A percentile compares a stretch with the other conserved stretches of the same genome.
Evolutionary conservation across 2,888 invertebrate species (phyloP).

Genomic region (Diarsia dahlii): DNA sequence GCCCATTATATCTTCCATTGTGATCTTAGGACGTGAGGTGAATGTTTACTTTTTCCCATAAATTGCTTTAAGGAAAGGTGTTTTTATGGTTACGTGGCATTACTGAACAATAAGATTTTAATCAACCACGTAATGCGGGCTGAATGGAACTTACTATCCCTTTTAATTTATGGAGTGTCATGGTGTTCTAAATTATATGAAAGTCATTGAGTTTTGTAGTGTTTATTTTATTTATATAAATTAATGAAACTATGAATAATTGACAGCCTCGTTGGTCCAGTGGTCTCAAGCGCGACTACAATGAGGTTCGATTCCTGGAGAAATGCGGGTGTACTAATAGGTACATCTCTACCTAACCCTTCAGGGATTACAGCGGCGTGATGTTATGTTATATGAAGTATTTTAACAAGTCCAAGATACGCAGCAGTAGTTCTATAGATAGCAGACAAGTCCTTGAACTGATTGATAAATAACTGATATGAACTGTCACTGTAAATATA

Average conservation of each 20-base stretch:
- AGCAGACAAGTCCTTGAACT: slow-evolving; percentile 61
- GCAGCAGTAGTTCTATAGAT: neutral
- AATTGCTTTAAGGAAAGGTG: slow-evolving; percentile 71
- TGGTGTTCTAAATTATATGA: slow-evolving; percentile 45
- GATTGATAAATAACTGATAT: slow-evolving; percentile 53
- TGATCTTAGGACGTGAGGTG: slow-evolving; percentile 76
- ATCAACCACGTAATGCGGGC: slow-evolving; percentile 63
- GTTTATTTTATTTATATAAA: neutral
- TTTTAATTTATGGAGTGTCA: slow-evolving; percentile 54
- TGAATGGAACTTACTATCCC: slow-evolving; percentile 34
- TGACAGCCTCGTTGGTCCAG: too few relatives aligned
- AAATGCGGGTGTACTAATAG: too few relatives aligned
- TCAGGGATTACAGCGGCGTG: too few relatives aligned
- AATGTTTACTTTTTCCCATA: slow-evolving; percentile 71
- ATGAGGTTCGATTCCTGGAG: too few relatives aligned
- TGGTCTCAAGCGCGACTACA: too few relatives aligned
- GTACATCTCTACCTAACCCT: too few relatives aligned
- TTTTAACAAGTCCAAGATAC: neutral
- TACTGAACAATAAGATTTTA: slow-evolving; percentile 73
- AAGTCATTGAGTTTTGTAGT: slow-evolving; percentile 3
- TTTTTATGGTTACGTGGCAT: slow-evolving; percentile 69
- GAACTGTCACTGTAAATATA: slow-evolving; percentile 20
- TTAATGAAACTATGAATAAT: too few relatives aligned
- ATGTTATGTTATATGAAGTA: neutral
- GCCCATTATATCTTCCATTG: slow-evolving; percentile 75